These are phyloP conservation scores for Enoplosus armatus DNA, from an alignment of 2,797 vertebrate species.

Conservation along the genomic window DNA sequence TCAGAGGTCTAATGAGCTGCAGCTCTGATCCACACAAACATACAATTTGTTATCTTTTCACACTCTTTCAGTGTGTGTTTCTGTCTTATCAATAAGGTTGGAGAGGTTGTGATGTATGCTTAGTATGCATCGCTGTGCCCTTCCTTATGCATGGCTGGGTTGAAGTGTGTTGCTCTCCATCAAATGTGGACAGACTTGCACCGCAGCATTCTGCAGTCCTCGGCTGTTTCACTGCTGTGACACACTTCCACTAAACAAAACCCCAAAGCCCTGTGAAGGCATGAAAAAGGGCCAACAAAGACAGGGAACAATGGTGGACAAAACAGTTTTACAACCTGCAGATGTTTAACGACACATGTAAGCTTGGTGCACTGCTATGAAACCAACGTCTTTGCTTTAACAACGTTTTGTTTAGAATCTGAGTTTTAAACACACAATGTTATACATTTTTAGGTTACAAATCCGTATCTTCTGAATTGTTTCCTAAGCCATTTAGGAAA, in stretches of 20 bases:
- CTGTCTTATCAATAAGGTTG: slow-evolving; percentile 39
- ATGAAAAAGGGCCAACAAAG: neutral
- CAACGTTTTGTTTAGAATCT: neutral
- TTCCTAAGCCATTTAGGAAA: too few relatives aligned
- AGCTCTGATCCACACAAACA: neutral
- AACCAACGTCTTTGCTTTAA: too few relatives aligned
- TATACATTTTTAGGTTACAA: neutral
- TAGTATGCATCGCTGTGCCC: slow-evolving; percentile 65
- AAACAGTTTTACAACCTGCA: slow-evolving; percentile 11
- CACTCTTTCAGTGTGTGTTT: slow-evolving; percentile 12
- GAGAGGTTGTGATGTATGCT: slow-evolving; percentile 54
- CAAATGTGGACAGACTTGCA: slow-evolving; percentile 54
- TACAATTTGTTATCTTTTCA: slow-evolving; percentile 22
- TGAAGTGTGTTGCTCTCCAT: slow-evolving; percentile 50
- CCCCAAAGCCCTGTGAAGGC: slow-evolving; percentile 3
- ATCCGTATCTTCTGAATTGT: neutral
- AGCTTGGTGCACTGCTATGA: neutral
- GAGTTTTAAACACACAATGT: neutral
- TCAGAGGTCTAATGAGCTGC: slow-evolving; percentile 29
- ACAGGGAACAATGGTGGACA: neutral
- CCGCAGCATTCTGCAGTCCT: slow-evolving; percentile 58
- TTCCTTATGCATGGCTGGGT: slow-evolving; percentile 60
- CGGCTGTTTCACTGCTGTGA: slow-evolving; percentile 27
- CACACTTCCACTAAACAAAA: slow-evolving; percentile 40
- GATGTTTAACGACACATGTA: neutral